These are phyloP conservation scores for Medauroidea extradentata DNA, from an alignment of 1,140 invertebrate genomes.

Conservation along the genomic window DNA sequence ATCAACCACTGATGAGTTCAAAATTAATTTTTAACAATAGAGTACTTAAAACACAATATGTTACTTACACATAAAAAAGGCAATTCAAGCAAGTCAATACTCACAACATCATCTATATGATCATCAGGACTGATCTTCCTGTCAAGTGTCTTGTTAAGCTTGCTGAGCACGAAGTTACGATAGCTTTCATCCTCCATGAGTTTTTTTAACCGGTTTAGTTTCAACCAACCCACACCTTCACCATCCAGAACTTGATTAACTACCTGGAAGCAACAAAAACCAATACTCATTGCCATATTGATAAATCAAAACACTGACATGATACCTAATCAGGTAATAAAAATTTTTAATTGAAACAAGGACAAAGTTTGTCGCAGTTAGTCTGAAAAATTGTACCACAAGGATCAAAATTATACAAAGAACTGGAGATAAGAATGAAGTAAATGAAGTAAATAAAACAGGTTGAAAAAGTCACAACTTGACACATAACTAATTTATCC, in stretches of 20 bases:
- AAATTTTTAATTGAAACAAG: not conserved
- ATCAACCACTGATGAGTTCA: not conserved
- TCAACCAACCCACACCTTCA: constrained; percentile 96
- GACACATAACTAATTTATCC: no score
- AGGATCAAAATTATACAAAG: no score
- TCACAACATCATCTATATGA: constrained; percentile 96
- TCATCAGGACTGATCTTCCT: constrained; percentile 92
- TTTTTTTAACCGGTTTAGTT: constrained; percentile 89
- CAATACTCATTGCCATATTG: no score
- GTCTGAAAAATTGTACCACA: no score
- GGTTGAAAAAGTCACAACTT: no score
- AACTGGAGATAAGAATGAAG: no score
- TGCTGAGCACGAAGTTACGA: constrained; percentile 90
- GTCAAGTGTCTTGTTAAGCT: constrained; percentile 91
- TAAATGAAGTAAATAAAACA: no score
- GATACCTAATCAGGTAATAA: not conserved
- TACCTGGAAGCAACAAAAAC: constrained; percentile 53
- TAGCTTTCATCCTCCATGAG: constrained; percentile 99
- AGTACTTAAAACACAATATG: not conserved
- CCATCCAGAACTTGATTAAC: constrained; percentile 89
- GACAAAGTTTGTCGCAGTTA: no score
- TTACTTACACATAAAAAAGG: not conserved
- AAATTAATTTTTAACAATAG: not conserved
- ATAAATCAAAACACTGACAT: not conserved
- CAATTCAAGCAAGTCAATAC: constrained; percentile 41